Percentiles rank a stretch among this genome's conserved stretches.
phyloP scores from a whole-genome alignment of 2,797 vertebrate species.

The Rhynchonycteris naso region DNA sequence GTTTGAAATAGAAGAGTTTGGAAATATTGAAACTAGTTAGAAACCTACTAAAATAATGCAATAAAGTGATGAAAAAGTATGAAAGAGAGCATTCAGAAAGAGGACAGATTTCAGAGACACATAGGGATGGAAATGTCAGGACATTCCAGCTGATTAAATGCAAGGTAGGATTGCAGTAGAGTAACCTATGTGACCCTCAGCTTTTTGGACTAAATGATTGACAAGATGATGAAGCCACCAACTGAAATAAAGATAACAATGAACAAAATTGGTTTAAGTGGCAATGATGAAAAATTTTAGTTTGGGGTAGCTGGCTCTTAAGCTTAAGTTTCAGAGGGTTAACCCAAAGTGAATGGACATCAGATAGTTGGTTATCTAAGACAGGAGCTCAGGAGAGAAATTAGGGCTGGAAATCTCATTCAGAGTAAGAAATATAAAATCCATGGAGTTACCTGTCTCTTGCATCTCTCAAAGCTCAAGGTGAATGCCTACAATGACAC shows the following conservation, averaged over 20 bases:
- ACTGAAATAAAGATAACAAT: neutral
- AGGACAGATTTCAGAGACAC: neutral
- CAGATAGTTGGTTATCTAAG: neutral
- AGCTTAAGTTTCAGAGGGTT: neutral
- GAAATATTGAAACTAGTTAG: neutral
- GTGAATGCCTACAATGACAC: neutral
- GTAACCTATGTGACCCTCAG: neutral
- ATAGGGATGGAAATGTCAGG: neutral
- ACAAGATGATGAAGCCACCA: neutral
- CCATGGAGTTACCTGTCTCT: neutral
- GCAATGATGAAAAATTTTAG: neutral
- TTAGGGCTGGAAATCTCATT: neutral
- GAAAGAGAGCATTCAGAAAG: neutral
- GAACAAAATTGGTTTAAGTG: neutral
- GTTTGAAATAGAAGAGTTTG: conserved; percentile 17
- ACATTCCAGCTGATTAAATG: neutral
- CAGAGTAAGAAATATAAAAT: neutral
- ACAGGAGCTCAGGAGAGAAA: neutral
- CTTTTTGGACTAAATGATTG: neutral
- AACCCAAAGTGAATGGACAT: neutral
- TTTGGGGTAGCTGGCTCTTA: neutral
- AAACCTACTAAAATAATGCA: neutral
- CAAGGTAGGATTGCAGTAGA: neutral
- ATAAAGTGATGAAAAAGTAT: neutral
- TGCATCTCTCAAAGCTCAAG: neutral